Percentiles rank a stretch among this genome's conserved stretches.
Evolutionary conservation across 2,113 vertebrate genomes (phyloP).

Genomic region (Macaca fascicularis): DNA sequence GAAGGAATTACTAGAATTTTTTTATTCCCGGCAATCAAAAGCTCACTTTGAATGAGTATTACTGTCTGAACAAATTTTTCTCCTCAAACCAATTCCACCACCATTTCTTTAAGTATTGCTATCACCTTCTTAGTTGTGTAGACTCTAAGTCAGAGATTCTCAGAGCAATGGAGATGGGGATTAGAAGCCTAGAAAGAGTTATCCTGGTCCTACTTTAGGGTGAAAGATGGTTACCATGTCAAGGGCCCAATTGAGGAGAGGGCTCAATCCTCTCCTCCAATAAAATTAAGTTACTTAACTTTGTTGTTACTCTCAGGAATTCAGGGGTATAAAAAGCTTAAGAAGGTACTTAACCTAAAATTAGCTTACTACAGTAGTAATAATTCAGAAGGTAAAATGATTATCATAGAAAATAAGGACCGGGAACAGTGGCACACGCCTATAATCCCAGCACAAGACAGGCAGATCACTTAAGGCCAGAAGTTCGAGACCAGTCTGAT

Average conservation of each 20-base stretch:
- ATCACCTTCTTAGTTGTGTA: not conserved
- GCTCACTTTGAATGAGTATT: slow-evolving; percentile 8
- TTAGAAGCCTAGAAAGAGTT: not conserved
- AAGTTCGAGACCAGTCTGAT: no score
- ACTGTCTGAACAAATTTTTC: not conserved
- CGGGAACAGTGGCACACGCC: no score
- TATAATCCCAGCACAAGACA: no score
- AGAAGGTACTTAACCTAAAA: not conserved
- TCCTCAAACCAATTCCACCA: slow-evolving; percentile 15
- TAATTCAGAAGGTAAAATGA: not conserved
- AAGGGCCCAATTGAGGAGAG: not conserved
- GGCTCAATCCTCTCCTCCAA: not conserved
- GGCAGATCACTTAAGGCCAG: no score
- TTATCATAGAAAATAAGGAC: not conserved
- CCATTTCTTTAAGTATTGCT: not conserved
- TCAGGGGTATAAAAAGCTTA: not conserved
- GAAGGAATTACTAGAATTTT: not conserved
- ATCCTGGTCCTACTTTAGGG: not conserved
- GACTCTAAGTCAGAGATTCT: not conserved
- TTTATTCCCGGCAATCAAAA: not conserved
- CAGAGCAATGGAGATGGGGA: not conserved
- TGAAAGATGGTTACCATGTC: not conserved
- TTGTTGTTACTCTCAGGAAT: not conserved
- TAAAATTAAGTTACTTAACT: not conserved
- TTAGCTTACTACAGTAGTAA: not conserved